phyloP scores from a whole-genome alignment of 2,888 invertebrate genomes.

The Asteroscopus sphinx region DNA sequence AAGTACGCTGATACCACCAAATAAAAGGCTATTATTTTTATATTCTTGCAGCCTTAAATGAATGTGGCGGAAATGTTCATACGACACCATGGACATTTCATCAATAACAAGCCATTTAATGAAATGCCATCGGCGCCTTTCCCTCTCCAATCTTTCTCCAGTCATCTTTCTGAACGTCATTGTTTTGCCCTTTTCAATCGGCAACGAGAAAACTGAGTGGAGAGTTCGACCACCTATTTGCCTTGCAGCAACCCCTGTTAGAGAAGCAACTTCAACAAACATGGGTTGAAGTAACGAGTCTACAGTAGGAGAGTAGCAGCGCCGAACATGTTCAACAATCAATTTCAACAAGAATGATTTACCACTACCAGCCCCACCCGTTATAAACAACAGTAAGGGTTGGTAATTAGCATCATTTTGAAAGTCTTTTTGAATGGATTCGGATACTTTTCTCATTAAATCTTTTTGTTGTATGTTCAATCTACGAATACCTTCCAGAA shows the following conservation, averaged over 20 bases:
- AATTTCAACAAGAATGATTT: constrained; percentile 19
- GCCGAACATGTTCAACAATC: constrained; percentile 12
- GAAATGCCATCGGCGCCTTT: no score
- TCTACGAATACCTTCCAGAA: background rate
- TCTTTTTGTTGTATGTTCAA: background rate
- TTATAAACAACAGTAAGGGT: constrained; percentile 16
- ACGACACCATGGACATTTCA: no score
- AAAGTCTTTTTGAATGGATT: background rate
- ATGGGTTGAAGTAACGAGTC: constrained; percentile 41
- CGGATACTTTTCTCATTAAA: background rate
- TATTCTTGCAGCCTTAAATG: background rate
- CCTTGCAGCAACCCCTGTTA: constrained; percentile 28
- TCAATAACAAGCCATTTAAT: no score
- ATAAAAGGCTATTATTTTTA: background rate
- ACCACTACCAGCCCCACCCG: constrained; percentile 9
- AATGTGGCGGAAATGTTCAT: no score
- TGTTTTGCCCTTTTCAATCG: background rate
- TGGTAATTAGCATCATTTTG: background rate
- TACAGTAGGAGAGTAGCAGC: constrained; percentile 28
- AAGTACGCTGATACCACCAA: no score
- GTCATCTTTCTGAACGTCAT: background rate
- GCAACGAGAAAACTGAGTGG: background rate
- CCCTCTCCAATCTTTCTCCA: no score
- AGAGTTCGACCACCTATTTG: background rate
- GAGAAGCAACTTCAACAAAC: constrained; percentile 51